A percentile compares a stretch with the other conserved stretches of the same genome.
Conservation (phyloP, 2,888 invertebrate genomes). For the Noctua janthina region DNA sequence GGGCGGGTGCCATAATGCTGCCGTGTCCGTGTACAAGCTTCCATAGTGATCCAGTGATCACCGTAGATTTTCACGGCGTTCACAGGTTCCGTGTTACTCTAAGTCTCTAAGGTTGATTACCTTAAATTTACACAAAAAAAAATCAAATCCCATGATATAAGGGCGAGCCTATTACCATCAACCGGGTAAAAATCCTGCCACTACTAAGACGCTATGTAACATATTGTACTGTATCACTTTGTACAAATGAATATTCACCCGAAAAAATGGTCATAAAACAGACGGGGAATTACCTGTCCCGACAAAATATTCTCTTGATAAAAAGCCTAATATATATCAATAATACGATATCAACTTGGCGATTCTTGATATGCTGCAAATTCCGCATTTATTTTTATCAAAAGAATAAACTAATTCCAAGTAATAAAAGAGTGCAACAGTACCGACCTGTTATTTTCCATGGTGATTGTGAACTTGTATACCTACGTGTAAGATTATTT, state of each 20-base stretch:
- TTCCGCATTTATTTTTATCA: neutral
- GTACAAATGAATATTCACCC: no score
- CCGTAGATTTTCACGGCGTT: no score
- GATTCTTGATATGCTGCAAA: neutral
- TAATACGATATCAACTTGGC: neutral
- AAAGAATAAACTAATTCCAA: neutral
- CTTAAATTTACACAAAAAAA: no score
- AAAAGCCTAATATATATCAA: neutral
- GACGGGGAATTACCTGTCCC: neutral
- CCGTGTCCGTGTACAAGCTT: neutral
- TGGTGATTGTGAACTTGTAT: slow-evolving; percentile 13
- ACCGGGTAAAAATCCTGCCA: no score
- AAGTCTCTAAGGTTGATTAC: no score
- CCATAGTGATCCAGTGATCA: neutral
- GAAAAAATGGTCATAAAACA: neutral
- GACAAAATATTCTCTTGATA: neutral
- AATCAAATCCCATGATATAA: no score
- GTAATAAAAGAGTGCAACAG: neutral
- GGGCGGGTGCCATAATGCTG: no score
- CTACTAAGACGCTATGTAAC: no score
- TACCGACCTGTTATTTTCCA: neutral
- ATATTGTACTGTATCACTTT: no score
- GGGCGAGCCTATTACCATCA: no score
- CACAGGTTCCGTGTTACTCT: no score
- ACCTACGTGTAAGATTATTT: neutral